These are phyloP conservation scores for Hirtodrosophila alboralis DNA, from an alignment of 2,888 invertebrate genomes.

Conservation along the genomic window DNA sequence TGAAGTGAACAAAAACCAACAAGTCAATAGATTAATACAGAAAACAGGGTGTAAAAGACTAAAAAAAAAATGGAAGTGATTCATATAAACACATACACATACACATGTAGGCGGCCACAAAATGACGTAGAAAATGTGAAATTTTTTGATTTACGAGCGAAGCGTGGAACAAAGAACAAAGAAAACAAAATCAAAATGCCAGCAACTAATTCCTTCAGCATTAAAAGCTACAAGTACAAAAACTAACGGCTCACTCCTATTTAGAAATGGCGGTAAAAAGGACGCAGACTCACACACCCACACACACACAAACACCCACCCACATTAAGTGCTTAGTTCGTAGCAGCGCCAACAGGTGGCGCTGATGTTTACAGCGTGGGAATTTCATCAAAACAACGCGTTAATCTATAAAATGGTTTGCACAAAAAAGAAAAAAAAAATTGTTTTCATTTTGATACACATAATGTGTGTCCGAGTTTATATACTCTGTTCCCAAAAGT, in stretches of 20 bases:
- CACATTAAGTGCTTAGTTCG: constrained; percentile 37
- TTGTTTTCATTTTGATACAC: background rate
- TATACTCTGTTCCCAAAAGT: background rate
- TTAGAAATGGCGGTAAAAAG: constrained; percentile 18
- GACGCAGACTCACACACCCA: constrained; percentile 2
- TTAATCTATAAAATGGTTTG: constrained; percentile 9
- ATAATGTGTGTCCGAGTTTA: constrained; percentile 7
- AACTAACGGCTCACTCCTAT: constrained; percentile 16
- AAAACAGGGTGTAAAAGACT: constrained; percentile 20
- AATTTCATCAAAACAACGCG: constrained; percentile 42
- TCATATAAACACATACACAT: constrained; percentile 7
- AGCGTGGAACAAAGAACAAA: too few relatives aligned
- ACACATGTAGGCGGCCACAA: constrained; percentile 42
- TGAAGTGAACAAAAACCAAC: constrained; percentile 43
- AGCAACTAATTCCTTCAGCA: constrained; percentile 14
- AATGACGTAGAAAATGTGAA: constrained; percentile 72
- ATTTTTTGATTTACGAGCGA: constrained; percentile 70
- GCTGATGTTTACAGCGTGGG: constrained; percentile 48
- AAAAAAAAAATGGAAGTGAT: constrained; percentile 38
- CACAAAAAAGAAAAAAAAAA: background rate
- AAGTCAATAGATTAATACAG: constrained; percentile 41
- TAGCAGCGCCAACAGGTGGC: constrained; percentile 68
- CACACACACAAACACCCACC: background rate
- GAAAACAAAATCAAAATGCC: constrained; percentile 21
- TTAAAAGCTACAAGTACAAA: constrained; percentile 28